phyloP scores from a whole-genome alignment of 2,888 invertebrate species.

The Trachelus tabidus region DNA sequence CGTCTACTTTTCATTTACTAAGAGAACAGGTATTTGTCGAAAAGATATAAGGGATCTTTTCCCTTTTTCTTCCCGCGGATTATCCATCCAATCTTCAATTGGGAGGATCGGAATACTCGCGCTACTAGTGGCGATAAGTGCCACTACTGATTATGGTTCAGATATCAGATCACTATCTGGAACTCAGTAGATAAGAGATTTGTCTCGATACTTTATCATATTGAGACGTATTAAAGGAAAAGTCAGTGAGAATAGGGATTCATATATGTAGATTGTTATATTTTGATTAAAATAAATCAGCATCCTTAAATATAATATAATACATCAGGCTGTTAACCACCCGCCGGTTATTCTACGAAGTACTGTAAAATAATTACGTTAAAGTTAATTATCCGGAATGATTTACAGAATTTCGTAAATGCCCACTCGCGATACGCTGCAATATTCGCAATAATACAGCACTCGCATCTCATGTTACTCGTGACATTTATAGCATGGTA shows the following conservation, averaged over 20 bases:
- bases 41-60: too few species aligned
- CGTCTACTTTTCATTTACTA: too few species aligned
- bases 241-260: not conserved
- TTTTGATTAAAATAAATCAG: constrained; percentile 50
- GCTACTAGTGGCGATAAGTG: too few species aligned
- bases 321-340: constrained; percentile 44
- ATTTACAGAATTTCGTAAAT: constrained; percentile 22
- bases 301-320: constrained; percentile 46
- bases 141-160: too few species aligned
- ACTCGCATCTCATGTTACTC: constrained; percentile 4
- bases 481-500: constrained; percentile 1
- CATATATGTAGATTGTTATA: constrained; percentile 35
- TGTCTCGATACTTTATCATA: too few species aligned
- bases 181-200: too few species aligned
- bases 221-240: not conserved
- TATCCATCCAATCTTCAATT: too few species aligned
- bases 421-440: constrained; percentile 21
- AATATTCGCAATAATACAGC: constrained; percentile 14
- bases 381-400: constrained; percentile 22
- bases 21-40: too few species aligned
- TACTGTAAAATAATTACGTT: constrained; percentile 20
- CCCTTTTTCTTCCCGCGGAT: too few species aligned
- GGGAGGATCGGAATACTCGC: too few species aligned
- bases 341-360: constrained; percentile 22
- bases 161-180: too few species aligned